Conservation (phyloP, 2,797 vertebrate species). For the Eleutherodactylus coqui region DNA sequence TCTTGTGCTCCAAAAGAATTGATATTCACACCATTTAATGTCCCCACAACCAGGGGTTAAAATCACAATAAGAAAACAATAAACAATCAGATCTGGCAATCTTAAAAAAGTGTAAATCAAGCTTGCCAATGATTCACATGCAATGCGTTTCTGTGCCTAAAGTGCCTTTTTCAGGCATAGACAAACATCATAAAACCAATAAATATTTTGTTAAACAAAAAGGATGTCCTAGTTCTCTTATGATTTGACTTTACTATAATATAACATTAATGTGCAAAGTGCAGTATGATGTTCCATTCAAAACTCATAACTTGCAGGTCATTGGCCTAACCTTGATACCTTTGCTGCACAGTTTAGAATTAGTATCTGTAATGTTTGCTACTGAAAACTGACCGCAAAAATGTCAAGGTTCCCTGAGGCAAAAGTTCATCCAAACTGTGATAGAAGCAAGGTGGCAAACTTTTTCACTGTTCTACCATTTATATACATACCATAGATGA, state of each 20-base stretch:
- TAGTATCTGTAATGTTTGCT: conserved; percentile 38
- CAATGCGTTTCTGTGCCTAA: no score
- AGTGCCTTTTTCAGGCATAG: no score
- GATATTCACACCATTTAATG: no score
- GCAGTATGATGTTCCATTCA: neutral
- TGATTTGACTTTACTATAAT: neutral
- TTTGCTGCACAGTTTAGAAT: neutral
- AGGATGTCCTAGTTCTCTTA: no score
- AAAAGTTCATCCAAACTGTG: conserved; percentile 8
- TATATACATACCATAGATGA: neutral
- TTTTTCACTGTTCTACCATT: neutral
- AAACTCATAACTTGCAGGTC: neutral
- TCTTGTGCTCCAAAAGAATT: no score
- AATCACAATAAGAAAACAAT: no score
- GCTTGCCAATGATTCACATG: no score
- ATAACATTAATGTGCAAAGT: neutral
- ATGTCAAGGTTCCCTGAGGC: conserved; percentile 46
- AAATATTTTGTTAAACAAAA: no score
- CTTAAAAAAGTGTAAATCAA: no score
- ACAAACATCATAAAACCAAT: no score
- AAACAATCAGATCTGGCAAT: no score
- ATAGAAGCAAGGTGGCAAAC: neutral
- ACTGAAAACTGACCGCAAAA: neutral
- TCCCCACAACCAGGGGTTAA: no score
- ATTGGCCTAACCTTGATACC: conserved; percentile 30